phyloP scores from a whole-genome alignment of 2,797 vertebrate genomes.

The Otolemur crassicaudatus region DNA sequence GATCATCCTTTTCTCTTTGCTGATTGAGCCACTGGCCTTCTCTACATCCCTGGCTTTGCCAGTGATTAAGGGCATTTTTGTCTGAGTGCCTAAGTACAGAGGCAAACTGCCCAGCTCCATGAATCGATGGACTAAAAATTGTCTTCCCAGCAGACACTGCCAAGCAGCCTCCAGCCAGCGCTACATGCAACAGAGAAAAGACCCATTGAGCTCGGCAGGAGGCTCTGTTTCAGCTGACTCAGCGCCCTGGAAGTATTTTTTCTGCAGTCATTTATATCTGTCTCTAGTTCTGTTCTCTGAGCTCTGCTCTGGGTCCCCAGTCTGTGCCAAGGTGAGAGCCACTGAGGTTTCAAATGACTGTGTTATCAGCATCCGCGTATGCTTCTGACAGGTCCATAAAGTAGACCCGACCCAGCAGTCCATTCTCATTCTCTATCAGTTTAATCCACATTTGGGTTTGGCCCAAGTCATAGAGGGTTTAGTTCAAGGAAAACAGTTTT shows the following conservation, averaged over 20 bases:
- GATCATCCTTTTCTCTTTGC: neutral
- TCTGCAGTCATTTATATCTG: slow-evolving; percentile 64
- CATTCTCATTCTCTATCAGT: slow-evolving; percentile 70
- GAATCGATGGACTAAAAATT: slow-evolving; percentile 81
- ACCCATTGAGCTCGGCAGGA: slow-evolving; percentile 74
- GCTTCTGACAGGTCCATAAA: slow-evolving; percentile 56
- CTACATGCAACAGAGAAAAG: slow-evolving; percentile 75
- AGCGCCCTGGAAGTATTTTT: slow-evolving; percentile 65
- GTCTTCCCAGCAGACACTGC: slow-evolving; percentile 75
- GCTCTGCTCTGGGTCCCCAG: neutral
- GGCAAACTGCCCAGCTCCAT: slow-evolving; percentile 78
- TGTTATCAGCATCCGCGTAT: slow-evolving; percentile 47
- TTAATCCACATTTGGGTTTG: slow-evolving; percentile 73
- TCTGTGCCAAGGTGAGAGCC: slow-evolving; percentile 57
- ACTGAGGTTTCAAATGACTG: slow-evolving; percentile 59
- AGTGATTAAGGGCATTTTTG: slow-evolving; percentile 74
- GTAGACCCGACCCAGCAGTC: neutral
- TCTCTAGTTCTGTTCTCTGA: slow-evolving; percentile 39
- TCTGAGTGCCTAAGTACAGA: slow-evolving; percentile 74
- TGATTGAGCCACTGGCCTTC: slow-evolving; percentile 27
- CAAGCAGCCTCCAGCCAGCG: slow-evolving; percentile 70
- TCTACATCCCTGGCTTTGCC: slow-evolving; percentile 23
- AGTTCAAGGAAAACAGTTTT: slow-evolving; percentile 72
- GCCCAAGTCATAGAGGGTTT: slow-evolving; percentile 69
- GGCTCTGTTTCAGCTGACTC: slow-evolving; percentile 72